phyloP scores from a whole-genome alignment of 2,797 vertebrate genomes.

The Acrossocheilus fasciatus region DNA sequence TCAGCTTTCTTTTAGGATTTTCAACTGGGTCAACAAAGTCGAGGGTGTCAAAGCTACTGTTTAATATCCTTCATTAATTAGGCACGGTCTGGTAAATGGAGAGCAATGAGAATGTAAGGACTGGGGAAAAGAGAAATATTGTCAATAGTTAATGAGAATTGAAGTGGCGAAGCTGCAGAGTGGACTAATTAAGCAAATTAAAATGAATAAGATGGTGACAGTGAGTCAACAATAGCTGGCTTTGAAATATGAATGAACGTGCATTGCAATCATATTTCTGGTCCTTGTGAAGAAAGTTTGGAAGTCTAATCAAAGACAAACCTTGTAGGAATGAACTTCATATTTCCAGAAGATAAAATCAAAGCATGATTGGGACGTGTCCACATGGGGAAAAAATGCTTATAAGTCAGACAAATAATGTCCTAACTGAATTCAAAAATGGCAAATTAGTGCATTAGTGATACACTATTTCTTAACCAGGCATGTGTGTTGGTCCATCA shows the following conservation, averaged over 20 bases:
- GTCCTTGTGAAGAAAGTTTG: not conserved
- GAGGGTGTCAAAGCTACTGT: slow-evolving; percentile 17
- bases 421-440: not conserved
- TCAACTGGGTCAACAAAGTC: slow-evolving; percentile 31
- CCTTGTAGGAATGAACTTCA: not conserved
- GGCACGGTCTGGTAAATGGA: not conserved
- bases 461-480: not conserved
- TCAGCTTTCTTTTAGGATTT: not conserved
- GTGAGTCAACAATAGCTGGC: not conserved
- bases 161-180: slow-evolving; percentile 43
- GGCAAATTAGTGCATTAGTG: not conserved
- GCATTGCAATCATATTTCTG: slow-evolving; percentile 1
- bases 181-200: slow-evolving; percentile 53
- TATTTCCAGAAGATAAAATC: not conserved
- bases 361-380: not conserved
- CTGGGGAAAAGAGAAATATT: not conserved
- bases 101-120: slow-evolving; percentile 15
- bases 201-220: slow-evolving; percentile 41
- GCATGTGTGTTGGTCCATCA: not conserved
- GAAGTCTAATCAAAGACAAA: slow-evolving; percentile 10
- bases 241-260: slow-evolving; percentile 27
- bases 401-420: not conserved
- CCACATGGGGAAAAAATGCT: not conserved
- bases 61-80: slow-evolving; percentile 31
- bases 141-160: slow-evolving; percentile 43